Conservation (phyloP, 1,140 invertebrate genomes). For the Aphidius gifuensis region DNA sequence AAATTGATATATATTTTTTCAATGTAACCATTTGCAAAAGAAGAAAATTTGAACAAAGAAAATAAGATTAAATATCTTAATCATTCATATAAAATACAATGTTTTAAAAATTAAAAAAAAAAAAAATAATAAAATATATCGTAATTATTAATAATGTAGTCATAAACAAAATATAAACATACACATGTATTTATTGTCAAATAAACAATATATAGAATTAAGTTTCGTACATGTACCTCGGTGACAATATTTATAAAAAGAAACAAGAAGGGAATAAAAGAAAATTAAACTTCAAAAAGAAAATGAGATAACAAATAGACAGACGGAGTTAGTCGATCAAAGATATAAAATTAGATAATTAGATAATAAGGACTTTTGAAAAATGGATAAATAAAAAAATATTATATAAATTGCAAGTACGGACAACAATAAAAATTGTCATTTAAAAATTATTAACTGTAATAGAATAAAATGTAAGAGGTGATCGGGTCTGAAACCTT, state of each 20-base stretch:
- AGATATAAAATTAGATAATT: no score
- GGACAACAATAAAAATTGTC: no score
- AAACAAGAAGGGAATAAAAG: slow-evolving; percentile 19
- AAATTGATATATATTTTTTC: slow-evolving; percentile 51
- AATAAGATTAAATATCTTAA: slow-evolving; percentile 8
- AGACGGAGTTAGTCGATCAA: no score
- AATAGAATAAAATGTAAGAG: no score
- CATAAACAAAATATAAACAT: slow-evolving; percentile 23
- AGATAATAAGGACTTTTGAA: no score
- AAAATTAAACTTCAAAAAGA: background rate
- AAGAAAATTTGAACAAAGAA: slow-evolving; percentile 16
- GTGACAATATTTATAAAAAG: slow-evolving; percentile 47
- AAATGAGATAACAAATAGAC: no score
- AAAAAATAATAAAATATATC: slow-evolving; percentile 6
- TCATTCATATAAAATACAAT: slow-evolving; percentile 11
- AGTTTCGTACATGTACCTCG: slow-evolving; percentile 44
- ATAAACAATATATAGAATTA: slow-evolving; percentile 34
- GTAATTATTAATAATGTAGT: background rate
- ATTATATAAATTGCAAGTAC: no score
- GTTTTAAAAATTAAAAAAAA: slow-evolving; percentile 13
- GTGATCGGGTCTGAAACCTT: no score
- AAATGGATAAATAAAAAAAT: no score
- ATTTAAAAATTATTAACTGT: no score
- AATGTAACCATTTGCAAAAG: slow-evolving; percentile 38
- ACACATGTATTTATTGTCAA: slow-evolving; percentile 33